Evolutionary conservation across 2,113 vertebrate species (phyloP).

Genomic region (Barnardius zonarius): DNA sequence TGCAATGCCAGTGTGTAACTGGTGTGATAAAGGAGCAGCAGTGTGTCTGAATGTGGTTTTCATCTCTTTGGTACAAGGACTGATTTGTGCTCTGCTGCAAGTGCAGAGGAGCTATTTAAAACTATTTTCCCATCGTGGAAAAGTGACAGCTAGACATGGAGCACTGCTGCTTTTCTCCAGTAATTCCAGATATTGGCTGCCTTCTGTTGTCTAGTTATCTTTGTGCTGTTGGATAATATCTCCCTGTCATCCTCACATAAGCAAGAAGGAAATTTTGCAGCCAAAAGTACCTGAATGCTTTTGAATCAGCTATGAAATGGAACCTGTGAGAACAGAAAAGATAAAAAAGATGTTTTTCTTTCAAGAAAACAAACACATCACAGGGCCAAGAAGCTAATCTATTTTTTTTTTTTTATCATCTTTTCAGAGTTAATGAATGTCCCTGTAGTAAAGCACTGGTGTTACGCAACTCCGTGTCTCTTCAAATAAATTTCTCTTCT

Average conservation of each 20-base stretch:
- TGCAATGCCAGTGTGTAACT: neutral
- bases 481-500: slow-evolving; percentile 27
- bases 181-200: neutral
- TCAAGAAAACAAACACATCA: neutral
- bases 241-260: neutral
- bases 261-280: neutral
- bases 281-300: neutral
- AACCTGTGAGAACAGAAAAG: neutral
- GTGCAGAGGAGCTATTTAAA: neutral
- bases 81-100: neutral
- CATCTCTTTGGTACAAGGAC: neutral
- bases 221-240: neutral
- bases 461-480: neutral
- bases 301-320: neutral
- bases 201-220: neutral
- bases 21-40: neutral
- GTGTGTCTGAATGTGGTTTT: neutral
- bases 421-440: neutral
- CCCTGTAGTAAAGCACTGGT: neutral
- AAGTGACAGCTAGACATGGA: neutral
- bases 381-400: neutral
- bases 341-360: neutral
- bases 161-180: neutral
- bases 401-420: neutral
- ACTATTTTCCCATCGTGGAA: neutral